Conservation (phyloP, 2,113 vertebrate species). For the Etheostoma spectabile region DNA sequence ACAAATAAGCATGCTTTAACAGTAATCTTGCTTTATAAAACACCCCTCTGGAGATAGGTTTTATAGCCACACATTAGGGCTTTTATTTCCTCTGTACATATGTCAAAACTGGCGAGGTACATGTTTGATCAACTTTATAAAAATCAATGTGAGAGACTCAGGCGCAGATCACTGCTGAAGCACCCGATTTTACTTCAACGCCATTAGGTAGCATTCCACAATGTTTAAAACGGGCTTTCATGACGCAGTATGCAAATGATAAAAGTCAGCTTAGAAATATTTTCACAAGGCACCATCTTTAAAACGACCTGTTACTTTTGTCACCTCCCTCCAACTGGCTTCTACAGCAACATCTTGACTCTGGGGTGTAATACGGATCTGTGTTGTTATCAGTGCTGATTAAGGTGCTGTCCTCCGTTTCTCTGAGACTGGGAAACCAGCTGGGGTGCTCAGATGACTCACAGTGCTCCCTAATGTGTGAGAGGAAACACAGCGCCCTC, state of each 20-base stretch:
- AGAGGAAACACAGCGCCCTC: slow-evolving; percentile 65
- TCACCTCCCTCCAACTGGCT: slow-evolving; percentile 39
- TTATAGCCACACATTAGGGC: not conserved
- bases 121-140: not conserved
- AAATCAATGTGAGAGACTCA: not conserved
- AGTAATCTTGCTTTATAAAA: not conserved
- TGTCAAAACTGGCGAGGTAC: not conserved
- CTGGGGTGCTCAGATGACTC: slow-evolving; percentile 62
- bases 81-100: not conserved
- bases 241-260: not conserved
- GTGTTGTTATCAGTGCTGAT: slow-evolving; percentile 34
- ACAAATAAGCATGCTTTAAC: not conserved
- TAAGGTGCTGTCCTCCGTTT: slow-evolving; percentile 52
- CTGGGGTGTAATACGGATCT: slow-evolving; percentile 34
- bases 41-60: not conserved
- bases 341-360: slow-evolving; percentile 11
- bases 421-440: slow-evolving; percentile 65
- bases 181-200: not conserved
- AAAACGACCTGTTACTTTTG: slow-evolving; percentile 46
- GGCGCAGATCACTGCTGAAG: not conserved
- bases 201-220: not conserved
- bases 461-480: not conserved
- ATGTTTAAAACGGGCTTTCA: not conserved
- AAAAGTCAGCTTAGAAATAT: not conserved
- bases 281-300: slow-evolving; percentile 23